Evolutionary conservation across 1,140 invertebrate species (phyloP).

Genomic region (Rhopalosiphum padi): DNA sequence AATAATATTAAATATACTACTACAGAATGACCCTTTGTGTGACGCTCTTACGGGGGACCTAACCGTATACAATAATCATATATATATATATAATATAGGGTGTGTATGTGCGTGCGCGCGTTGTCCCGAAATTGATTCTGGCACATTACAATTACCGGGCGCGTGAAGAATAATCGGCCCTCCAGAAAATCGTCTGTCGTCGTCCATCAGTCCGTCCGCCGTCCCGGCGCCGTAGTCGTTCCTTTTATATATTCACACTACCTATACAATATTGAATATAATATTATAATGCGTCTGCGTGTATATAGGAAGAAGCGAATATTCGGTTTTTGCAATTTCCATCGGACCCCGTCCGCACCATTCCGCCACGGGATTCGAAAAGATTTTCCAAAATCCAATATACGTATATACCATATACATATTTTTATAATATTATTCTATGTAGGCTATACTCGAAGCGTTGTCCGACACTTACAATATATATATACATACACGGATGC

Average conservation of each 20-base stretch:
- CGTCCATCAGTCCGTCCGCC: background rate
- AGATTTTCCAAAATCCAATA: conserved; percentile 32
- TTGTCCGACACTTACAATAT: conserved; percentile 24
- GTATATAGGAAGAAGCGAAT: background rate
- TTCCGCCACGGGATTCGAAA: background rate
- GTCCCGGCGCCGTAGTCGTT: background rate
- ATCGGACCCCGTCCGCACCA: background rate
- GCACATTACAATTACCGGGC: conserved; percentile 24
- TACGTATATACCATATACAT: background rate
- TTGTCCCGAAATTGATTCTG: conserved; percentile 42
- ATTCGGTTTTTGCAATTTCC: conserved; percentile 26
- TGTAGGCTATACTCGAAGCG: background rate
- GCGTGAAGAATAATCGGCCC: conserved; percentile 7
- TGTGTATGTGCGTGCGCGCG: background rate
- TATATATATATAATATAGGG: background rate
- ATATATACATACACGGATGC: background rate
- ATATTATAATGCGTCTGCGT: background rate
- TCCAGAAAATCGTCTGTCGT: background rate
- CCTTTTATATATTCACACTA: background rate
- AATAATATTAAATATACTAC: background rate
- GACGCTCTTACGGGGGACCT: background rate
- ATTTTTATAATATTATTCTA: background rate
- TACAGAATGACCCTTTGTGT: conserved; percentile 10
- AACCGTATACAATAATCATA: background rate
- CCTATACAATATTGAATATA: background rate